These are phyloP conservation scores for Itoplectis maculator DNA, from an alignment of 2,888 invertebrate species.

Conservation along the genomic window DNA sequence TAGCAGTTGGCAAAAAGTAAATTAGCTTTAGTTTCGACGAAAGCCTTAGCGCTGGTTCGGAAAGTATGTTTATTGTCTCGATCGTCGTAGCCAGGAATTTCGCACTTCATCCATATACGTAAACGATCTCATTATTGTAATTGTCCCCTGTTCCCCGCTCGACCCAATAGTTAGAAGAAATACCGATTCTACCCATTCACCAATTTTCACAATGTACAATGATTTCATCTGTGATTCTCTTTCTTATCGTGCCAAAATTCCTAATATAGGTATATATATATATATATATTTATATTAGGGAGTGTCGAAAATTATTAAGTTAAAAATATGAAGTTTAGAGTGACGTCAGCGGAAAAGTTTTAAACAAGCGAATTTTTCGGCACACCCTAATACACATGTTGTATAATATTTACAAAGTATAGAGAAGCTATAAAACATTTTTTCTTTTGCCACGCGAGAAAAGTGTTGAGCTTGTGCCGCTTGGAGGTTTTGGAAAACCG, in stretches of 20 bases:
- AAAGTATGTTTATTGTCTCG: conserved; percentile 55
- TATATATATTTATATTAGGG: conserved; percentile 39
- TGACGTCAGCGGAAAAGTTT: too few species aligned
- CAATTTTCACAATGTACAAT: conserved; percentile 79
- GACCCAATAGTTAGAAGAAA: conserved; percentile 33
- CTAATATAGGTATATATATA: conserved; percentile 72
- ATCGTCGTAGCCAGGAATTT: conserved; percentile 33
- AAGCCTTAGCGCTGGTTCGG: conserved; percentile 47
- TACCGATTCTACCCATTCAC: conserved; percentile 74
- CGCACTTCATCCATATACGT: conserved; percentile 32
- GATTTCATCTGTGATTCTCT: conserved; percentile 83
- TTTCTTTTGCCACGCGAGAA: conserved; percentile 64
- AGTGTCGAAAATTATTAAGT: not conserved
- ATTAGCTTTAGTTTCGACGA: conserved; percentile 48
- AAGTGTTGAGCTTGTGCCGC: conserved; percentile 53
- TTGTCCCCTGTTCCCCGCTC: conserved; percentile 26
- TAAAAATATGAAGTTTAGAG: too few species aligned
- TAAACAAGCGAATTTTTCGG: not conserved
- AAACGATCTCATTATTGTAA: conserved; percentile 40
- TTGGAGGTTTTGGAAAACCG: conserved; percentile 32
- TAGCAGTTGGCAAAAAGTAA: conserved; percentile 18
- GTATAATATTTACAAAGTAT: conserved; percentile 76
- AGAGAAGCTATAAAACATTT: conserved; percentile 65
- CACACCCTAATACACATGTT: conserved; percentile 74
- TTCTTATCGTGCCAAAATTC: conserved; percentile 83